Evolutionary conservation across 2,888 invertebrate genomes (phyloP).

Genomic region (Ellobium chinense): DNA sequence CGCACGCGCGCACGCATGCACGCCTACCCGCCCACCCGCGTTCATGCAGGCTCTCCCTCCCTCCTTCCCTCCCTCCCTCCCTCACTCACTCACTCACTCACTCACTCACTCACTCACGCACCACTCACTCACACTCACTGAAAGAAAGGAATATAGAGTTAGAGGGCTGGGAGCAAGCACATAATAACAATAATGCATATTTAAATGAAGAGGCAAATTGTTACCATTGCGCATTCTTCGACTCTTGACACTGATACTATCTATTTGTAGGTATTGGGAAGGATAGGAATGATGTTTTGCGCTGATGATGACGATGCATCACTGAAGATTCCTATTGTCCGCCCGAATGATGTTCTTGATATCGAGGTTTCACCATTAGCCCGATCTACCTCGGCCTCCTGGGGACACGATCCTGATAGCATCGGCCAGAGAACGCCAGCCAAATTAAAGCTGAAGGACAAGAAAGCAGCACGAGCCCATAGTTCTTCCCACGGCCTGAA

Average conservation of each 20-base stretch:
- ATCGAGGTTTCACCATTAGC: constrained; percentile 35
- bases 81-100: not conserved
- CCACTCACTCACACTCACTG: not conserved
- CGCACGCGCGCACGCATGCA: too few relatives aligned
- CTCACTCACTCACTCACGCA: not conserved
- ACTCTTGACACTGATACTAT: too few relatives aligned
- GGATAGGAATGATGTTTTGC: constrained; percentile 39
- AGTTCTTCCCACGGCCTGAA: not conserved
- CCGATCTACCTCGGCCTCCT: not conserved
- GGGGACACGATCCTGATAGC: not conserved
- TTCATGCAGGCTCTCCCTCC: not conserved
- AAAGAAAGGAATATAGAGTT: too few relatives aligned
- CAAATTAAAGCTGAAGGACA: constrained; percentile 13
- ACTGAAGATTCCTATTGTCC: constrained; percentile 29
- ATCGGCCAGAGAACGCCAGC: not conserved
- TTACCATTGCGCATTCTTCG: too few relatives aligned
- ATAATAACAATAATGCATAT: too few relatives aligned
- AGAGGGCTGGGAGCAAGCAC: too few relatives aligned
- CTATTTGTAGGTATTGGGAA: not conserved
- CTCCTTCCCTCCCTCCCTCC: not conserved
- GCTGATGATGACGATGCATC: constrained; percentile 39
- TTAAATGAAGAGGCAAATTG: too few relatives aligned
- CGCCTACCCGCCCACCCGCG: not conserved
- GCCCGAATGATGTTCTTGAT: constrained; percentile 42
- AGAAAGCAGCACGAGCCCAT: not conserved